A percentile compares a stretch with the other conserved stretches of the same genome.
Evolutionary conservation across 2,888 invertebrate species (phyloP).

Genomic region (Eueremaeus valkanovi): DNA sequence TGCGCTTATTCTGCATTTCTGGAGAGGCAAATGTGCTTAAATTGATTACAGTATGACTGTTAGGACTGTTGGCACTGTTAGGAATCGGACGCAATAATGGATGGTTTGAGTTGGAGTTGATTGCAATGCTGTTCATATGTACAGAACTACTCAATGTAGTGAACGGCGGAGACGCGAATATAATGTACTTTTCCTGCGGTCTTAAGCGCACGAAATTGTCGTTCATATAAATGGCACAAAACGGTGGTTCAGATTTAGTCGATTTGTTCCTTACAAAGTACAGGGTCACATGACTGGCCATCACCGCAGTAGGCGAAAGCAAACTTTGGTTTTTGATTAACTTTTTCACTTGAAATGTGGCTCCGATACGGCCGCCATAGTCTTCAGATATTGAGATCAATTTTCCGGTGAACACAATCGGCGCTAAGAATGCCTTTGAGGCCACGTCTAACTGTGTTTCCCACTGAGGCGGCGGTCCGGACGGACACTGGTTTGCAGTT

Average conservation of each 20-base stretch:
- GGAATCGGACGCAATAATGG: background rate
- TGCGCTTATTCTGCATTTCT: constrained; percentile 36
- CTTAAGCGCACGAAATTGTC: constrained; percentile 25
- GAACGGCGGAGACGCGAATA: constrained; percentile 40
- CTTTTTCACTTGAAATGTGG: constrained; percentile 41
- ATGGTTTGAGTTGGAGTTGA: constrained; percentile 11
- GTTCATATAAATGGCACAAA: constrained; percentile 40
- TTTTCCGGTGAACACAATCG: constrained; percentile 42
- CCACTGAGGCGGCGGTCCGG: constrained; percentile 43
- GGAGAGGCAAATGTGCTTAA: constrained; percentile 41
- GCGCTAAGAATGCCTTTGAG: constrained; percentile 42
- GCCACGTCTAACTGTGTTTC: constrained; percentile 40
- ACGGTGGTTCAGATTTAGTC: constrained; percentile 26
- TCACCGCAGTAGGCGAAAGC: constrained; percentile 30
- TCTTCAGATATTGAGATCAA: constrained; percentile 43
- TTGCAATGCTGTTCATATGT: constrained; percentile 20
- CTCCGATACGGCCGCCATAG: constrained; percentile 42
- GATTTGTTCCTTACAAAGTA: constrained; percentile 37
- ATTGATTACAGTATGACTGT: constrained; percentile 38
- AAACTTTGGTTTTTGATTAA: constrained; percentile 37
- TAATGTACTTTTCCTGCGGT: constrained; percentile 38
- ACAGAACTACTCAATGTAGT: constrained; percentile 14
- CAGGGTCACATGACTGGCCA: constrained; percentile 38
- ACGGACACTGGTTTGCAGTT: constrained; percentile 37
- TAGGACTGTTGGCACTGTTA: constrained; percentile 1